Evolutionary conservation across 2,113 vertebrate species (phyloP).

Genomic region (Ophthalmolycus amberensis): DNA sequence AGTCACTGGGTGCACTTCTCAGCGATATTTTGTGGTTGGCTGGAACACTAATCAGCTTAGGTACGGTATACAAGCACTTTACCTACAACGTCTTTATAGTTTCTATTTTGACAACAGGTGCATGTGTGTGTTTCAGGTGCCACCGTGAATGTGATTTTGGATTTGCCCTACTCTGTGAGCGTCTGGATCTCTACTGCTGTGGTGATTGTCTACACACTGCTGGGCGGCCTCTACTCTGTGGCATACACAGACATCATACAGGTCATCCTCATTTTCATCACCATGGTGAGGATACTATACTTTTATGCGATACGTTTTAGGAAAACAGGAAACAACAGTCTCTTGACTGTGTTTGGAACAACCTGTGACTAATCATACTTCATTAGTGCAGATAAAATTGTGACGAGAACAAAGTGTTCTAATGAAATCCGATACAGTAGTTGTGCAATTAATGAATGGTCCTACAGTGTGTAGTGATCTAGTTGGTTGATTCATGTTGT

Average conservation of each 20-base stretch:
- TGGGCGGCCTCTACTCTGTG: constrained; percentile 81
- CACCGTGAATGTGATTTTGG: constrained; percentile 76
- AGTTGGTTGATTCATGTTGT: no score
- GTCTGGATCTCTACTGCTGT: constrained; percentile 77
- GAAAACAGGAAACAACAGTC: neutral
- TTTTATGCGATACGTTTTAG: neutral
- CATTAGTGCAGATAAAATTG: no score
- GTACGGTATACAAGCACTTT: constrained; percentile 50
- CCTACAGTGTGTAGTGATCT: no score
- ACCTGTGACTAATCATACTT: no score
- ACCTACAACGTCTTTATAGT: neutral
- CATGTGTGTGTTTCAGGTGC: constrained; percentile 57
- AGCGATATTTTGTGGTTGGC: constrained; percentile 67
- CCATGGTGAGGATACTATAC: constrained; percentile 64
- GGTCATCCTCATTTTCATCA: constrained; percentile 74
- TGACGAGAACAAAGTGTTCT: no score
- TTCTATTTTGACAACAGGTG: neutral
- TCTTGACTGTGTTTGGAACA: no score
- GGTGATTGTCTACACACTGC: constrained; percentile 75
- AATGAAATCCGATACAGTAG: no score
- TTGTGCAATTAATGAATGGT: no score
- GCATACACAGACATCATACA: constrained; percentile 78
- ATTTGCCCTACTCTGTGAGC: constrained; percentile 64
- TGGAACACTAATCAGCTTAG: constrained; percentile 81
- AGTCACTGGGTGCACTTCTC: neutral